Percentiles rank a stretch among this genome's conserved stretches.
phyloP scores from a whole-genome alignment of 2,797 vertebrate species.

The Nyctibius grandis region DNA sequence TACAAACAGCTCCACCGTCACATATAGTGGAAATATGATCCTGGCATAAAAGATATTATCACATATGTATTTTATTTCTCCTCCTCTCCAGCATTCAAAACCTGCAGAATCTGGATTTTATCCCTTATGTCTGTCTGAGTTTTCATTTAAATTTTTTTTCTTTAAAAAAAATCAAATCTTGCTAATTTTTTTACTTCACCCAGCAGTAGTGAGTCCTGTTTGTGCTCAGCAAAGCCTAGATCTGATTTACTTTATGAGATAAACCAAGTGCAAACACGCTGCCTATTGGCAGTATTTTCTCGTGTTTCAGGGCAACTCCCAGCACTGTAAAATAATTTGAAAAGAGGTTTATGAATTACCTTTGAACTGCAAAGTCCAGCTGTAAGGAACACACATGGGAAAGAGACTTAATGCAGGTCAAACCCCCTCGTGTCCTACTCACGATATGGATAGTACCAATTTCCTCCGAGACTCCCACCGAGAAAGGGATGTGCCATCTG shows the following conservation, averaged over 20 bases:
- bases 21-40: neutral
- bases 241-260: neutral
- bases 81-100: neutral
- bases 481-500: neutral
- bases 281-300: neutral
- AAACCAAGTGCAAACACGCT: neutral
- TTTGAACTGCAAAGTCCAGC: neutral
- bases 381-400: neutral
- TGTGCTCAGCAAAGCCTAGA: neutral
- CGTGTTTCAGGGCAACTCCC: neutral
- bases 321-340: neutral
- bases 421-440: neutral
- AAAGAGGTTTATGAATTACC: neutral
- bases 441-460: rapidly evolving
- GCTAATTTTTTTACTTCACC: neutral
- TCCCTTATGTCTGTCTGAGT: neutral
- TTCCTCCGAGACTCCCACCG: neutral
- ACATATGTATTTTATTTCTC: neutral
- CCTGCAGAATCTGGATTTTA: neutral
- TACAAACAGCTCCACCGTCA: neutral
- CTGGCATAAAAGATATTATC: neutral
- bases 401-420: neutral
- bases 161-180: neutral
- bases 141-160: too few species aligned
- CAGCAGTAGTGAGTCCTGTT: neutral